Evolutionary conservation across 2,113 vertebrate genomes (phyloP).

Genomic region (Pangasianodon gigas): DNA sequence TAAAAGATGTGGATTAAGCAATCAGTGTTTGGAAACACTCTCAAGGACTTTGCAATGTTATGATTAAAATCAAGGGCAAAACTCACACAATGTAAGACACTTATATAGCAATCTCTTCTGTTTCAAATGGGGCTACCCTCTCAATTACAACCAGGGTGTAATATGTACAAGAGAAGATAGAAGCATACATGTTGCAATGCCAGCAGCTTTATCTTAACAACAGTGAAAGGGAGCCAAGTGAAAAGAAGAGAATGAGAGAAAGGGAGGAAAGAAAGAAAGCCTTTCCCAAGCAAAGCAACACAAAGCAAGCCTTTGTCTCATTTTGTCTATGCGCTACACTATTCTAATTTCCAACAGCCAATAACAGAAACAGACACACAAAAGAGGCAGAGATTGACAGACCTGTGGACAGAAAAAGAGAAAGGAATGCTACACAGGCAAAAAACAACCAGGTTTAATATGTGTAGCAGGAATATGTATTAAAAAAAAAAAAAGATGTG

Average conservation of each 20-base stretch:
- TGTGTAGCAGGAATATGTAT: not conserved
- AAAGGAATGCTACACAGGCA: not conserved
- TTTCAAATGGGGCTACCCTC: constrained; percentile 17
- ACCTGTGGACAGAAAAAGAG: not conserved
- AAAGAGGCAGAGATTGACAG: constrained; percentile 13
- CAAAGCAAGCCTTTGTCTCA: constrained; percentile 68
- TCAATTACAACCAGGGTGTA: constrained; percentile 48
- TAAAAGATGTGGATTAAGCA: constrained; percentile 34
- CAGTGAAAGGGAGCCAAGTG: constrained; percentile 28
- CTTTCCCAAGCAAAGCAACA: constrained; percentile 51
- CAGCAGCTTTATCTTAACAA: constrained; percentile 52
- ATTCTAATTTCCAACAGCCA: constrained; percentile 61
- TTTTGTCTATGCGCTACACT: constrained; percentile 54
- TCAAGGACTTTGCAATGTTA: constrained; percentile 34
- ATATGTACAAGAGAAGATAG: constrained; percentile 45
- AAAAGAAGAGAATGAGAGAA: constrained; percentile 28
- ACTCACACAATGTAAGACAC: constrained; percentile 27
- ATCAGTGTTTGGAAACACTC: constrained; percentile 36
- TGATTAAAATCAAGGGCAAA: constrained; percentile 38
- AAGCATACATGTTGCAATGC: constrained; percentile 40
- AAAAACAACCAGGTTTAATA: constrained; percentile 5
- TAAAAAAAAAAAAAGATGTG: not conserved
- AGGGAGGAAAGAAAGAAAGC: constrained; percentile 44
- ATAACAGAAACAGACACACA: constrained; percentile 26
- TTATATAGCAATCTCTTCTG: constrained; percentile 22